Percentiles rank a stretch among this genome's conserved stretches.
Evolutionary conservation across 2,888 invertebrate genomes (phyloP).

Genomic region (Physocephala rufipes): DNA sequence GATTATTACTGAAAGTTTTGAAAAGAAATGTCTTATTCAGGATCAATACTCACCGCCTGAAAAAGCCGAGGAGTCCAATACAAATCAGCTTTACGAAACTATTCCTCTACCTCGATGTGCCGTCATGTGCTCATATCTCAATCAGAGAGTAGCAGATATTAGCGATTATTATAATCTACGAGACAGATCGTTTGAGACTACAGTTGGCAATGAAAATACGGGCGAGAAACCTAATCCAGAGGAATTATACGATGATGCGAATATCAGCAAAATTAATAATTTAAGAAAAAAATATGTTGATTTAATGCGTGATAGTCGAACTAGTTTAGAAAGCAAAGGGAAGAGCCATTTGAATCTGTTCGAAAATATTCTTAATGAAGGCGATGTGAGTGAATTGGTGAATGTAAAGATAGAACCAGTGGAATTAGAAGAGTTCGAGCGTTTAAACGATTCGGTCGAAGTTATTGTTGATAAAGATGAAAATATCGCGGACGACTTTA

Average conservation of each 20-base stretch:
- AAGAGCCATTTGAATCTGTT: conserved; percentile 52
- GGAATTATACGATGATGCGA: background rate
- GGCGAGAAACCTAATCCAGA: background rate
- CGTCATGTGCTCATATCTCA: background rate
- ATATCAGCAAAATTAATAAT: conserved; percentile 15
- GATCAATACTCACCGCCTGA: background rate
- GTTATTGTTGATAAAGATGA: too few species aligned
- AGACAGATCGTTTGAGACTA: background rate
- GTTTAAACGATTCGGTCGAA: too few species aligned
- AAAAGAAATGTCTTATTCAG: conserved; percentile 21
- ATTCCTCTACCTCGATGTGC: conserved; percentile 29
- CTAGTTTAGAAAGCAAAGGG: conserved; percentile 41
- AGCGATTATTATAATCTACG: background rate
- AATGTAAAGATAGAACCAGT: too few species aligned
- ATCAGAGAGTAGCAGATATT: too few species aligned
- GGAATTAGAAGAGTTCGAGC: too few species aligned
- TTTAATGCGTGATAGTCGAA: conserved; percentile 34
- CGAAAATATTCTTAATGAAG: conserved; percentile 48
- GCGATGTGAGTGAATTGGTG: conserved; percentile 27
- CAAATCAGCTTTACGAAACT: conserved; percentile 24
- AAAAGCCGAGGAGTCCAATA: background rate
- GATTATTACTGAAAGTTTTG: conserved; percentile 13
- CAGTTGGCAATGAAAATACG: background rate
- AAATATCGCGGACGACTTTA: too few species aligned
- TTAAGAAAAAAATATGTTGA: conserved; percentile 36